Evolutionary conservation across 2,113 vertebrate species (phyloP).

Genomic region (Mastomys coucha): DNA sequence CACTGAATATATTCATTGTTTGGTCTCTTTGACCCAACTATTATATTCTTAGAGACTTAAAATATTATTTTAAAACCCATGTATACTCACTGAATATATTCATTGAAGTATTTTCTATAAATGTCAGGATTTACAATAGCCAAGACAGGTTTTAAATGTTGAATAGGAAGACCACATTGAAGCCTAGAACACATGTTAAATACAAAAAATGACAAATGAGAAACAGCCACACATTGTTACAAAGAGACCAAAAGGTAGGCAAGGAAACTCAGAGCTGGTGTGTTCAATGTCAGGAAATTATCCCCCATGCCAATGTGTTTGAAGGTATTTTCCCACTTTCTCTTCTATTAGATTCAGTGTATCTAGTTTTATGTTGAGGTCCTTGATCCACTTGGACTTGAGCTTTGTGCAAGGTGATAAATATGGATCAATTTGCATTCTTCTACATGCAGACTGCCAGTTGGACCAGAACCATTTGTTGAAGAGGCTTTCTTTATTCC

Average conservation of each 20-base stretch:
- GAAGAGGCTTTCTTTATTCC: no score
- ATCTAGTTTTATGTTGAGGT: no score
- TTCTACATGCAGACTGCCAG: no score
- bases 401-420: no score
- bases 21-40: not conserved
- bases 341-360: no score
- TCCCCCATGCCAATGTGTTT: no score
- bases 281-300: not conserved
- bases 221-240: not conserved
- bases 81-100: not conserved
- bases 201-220: slow-evolving; percentile 13
- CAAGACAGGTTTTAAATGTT: not conserved
- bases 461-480: no score
- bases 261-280: not conserved
- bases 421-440: no score
- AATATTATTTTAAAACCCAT: not conserved
- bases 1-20: not conserved
- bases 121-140: not conserved
- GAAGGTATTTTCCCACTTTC: no score
- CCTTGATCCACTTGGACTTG: no score
- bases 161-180: not conserved
- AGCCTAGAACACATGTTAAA: not conserved
- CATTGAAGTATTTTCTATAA: not conserved
- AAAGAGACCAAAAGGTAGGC: not conserved
- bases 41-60: not conserved